Evolutionary conservation across 2,797 vertebrate species (phyloP).

Genomic region (Helostoma temminkii): DNA sequence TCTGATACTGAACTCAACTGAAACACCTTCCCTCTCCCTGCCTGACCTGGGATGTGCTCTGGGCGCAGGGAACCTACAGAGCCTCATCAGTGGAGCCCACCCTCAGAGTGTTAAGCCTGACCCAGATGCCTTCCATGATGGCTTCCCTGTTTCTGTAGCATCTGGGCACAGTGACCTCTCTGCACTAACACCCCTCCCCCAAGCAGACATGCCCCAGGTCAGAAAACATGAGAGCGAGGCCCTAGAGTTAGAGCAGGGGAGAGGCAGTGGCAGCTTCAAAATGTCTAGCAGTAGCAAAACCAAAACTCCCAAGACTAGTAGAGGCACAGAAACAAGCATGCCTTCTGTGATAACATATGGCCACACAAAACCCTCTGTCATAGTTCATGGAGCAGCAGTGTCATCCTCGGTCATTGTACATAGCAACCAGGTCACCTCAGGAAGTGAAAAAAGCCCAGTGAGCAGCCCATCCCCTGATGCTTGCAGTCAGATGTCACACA

Average conservation of each 20-base stretch:
- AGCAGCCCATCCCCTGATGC: slow-evolving; percentile 71
- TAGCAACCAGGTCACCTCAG: slow-evolving; percentile 86
- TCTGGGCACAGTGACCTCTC: slow-evolving; percentile 71
- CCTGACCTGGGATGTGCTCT: slow-evolving; percentile 80
- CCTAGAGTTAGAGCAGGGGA: slow-evolving; percentile 62
- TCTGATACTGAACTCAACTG: slow-evolving; percentile 71
- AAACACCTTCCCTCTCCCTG: slow-evolving; percentile 71
- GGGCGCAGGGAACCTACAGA: slow-evolving; percentile 78
- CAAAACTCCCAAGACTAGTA: slow-evolving; percentile 73
- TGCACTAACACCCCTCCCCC: slow-evolving; percentile 56
- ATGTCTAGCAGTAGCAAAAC: slow-evolving; percentile 74
- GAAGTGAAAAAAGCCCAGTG: slow-evolving; percentile 75
- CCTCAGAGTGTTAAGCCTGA: slow-evolving; percentile 83
- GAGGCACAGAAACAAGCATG: slow-evolving; percentile 72
- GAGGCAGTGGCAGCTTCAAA: slow-evolving; percentile 71
- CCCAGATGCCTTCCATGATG: slow-evolving; percentile 80
- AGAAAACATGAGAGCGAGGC: slow-evolving; percentile 69
- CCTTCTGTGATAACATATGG: slow-evolving; percentile 92
- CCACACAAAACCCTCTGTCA: slow-evolving; percentile 89
- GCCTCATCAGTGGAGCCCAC: slow-evolving; percentile 79
- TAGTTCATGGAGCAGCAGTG: slow-evolving; percentile 87
- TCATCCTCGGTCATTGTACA: slow-evolving; percentile 86
- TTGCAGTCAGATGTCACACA: slow-evolving; percentile 68
- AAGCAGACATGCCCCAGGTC: slow-evolving; percentile 56
- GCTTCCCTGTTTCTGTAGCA: slow-evolving; percentile 76